A percentile compares a stretch with the other conserved stretches of the same genome.
Evolutionary conservation across 2,888 invertebrate genomes (phyloP).

Genomic region (Sinopyrophorus schimmeli): DNA sequence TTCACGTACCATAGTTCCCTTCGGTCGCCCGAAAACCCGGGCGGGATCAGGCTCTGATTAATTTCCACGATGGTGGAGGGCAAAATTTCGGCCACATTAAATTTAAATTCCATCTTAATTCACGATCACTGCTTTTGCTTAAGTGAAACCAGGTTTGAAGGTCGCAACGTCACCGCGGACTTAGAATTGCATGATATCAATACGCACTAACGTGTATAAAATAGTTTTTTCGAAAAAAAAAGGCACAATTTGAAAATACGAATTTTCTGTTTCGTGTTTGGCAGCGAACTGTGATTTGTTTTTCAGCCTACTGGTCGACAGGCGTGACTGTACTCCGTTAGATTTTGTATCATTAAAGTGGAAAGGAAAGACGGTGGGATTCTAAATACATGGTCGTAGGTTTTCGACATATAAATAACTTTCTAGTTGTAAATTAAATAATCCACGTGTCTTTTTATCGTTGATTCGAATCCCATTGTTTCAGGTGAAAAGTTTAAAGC

Average conservation of each 20-base stretch:
- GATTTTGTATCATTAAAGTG: conserved; percentile 37
- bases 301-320: conserved; percentile 34
- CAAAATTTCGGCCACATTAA: conserved; percentile 59
- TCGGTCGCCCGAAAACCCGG: conserved; percentile 60
- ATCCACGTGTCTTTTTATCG: background rate
- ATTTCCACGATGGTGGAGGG: conserved; percentile 58
- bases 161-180: conserved; percentile 19
- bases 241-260: conserved; percentile 6
- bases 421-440: background rate
- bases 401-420: conserved; percentile 2
- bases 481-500: too few relatives aligned
- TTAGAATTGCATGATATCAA: conserved; percentile 9
- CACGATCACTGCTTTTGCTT: conserved; percentile 16
- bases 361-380: conserved; percentile 26
- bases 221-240: too few relatives aligned
- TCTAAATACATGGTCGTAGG: conserved; percentile 20
- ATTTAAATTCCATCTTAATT: conserved; percentile 60
- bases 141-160: conserved; percentile 15
- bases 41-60: conserved; percentile 58
- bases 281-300: conserved; percentile 33
- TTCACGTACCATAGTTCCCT: conserved; percentile 56
- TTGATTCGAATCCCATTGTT: background rate
- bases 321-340: conserved; percentile 43
- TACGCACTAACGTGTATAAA: conserved; percentile 1
- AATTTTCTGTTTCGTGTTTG: conserved; percentile 20